Evolutionary conservation across 2,113 vertebrate genomes (phyloP).

Genomic region (Psittacula cyanocephala): DNA sequence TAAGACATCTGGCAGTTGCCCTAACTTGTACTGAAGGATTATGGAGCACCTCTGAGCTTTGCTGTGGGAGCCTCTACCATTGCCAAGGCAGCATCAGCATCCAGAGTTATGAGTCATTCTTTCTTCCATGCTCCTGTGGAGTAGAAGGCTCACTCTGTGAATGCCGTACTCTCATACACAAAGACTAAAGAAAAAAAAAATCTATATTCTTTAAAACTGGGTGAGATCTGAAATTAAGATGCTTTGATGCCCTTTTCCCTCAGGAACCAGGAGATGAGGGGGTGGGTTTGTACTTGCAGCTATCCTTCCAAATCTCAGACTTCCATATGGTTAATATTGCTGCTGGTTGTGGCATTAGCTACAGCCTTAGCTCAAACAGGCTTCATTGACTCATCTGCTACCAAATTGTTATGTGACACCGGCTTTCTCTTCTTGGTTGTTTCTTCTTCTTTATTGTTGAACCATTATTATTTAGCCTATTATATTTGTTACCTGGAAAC

Average conservation of each 20-base stretch:
- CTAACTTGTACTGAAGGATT: neutral
- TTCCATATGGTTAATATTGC: conserved; percentile 35
- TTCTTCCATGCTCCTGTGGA: neutral
- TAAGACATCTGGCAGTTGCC: neutral
- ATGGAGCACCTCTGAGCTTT: neutral
- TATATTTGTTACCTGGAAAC: neutral
- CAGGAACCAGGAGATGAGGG: conserved; percentile 35
- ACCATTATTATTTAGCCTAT: neutral
- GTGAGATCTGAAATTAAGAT: neutral
- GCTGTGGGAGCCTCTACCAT: neutral
- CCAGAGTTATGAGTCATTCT: neutral
- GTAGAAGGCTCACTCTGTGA: neutral
- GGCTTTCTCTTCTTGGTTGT: neutral
- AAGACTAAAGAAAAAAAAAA: neutral
- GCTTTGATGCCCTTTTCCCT: conserved; percentile 25
- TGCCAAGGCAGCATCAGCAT: neutral
- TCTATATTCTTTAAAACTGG: neutral
- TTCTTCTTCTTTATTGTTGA: neutral
- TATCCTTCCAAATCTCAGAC: conserved; percentile 26
- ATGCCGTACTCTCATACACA: neutral
- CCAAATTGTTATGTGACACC: neutral
- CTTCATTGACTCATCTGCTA: conserved; percentile 2
- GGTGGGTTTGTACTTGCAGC: conserved; percentile 33
- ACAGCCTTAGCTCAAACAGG: conserved; percentile 4
- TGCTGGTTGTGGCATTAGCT: conserved; percentile 10